Evolutionary conservation across 2,113 vertebrate species (phyloP).

Genomic region (Uropsilus gracilis): DNA sequence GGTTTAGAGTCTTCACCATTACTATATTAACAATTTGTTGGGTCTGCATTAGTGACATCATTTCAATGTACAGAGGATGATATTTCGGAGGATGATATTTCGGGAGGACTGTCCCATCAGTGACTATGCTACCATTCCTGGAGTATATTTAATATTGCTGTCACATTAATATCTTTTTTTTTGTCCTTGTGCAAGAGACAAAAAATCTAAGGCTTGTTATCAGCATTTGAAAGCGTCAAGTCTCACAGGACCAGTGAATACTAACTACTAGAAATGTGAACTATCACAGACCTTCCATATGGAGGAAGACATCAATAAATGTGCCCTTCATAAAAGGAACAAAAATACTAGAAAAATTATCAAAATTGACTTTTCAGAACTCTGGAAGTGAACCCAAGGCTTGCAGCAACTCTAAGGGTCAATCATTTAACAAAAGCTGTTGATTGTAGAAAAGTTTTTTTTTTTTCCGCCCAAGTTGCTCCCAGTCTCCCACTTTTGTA

Average conservation of each 20-base stretch:
- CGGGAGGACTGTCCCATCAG: not conserved
- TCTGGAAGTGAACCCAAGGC: not conserved
- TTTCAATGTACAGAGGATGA: not conserved
- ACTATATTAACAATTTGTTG: not conserved
- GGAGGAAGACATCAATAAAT: not conserved
- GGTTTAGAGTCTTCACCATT: not conserved
- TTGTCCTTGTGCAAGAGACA: not conserved
- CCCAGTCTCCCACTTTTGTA: not conserved
- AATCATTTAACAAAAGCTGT: not conserved
- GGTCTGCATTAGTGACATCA: not conserved
- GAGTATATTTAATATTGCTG: not conserved
- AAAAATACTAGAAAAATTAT: not conserved
- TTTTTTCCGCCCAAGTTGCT: not conserved
- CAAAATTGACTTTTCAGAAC: not conserved
- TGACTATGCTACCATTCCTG: not conserved
- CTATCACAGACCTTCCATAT: not conserved
- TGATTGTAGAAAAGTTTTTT: not conserved
- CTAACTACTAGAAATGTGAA: not conserved
- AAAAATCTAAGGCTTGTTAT: not conserved
- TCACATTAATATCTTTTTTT: conserved; percentile 26
- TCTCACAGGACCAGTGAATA: not conserved
- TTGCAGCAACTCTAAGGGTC: not conserved
- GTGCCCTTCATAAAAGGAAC: not conserved
- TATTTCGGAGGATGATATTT: not conserved
- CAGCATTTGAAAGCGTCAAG: not conserved